Conservation (phyloP, 2,113 vertebrate species). For the Nerophis ophidion region DNA sequence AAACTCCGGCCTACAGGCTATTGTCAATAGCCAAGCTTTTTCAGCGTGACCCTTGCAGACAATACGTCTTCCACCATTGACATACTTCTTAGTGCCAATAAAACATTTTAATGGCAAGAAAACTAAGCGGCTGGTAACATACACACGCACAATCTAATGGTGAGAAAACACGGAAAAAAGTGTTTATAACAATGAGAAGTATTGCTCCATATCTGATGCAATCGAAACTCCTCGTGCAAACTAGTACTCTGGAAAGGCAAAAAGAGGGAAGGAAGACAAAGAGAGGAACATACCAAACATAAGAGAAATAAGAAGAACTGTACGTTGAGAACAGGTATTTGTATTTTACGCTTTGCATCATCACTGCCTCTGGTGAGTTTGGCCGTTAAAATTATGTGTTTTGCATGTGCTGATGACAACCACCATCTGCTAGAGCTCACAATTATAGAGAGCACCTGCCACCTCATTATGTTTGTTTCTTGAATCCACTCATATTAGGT, state of each 20-base stretch:
- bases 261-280: not conserved
- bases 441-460: not conserved
- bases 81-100: not conserved
- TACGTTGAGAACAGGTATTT: constrained; percentile 16
- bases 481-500: too few species aligned
- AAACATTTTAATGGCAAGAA: not conserved
- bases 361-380: not conserved
- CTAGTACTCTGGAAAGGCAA: constrained; percentile 1
- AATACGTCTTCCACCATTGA: not conserved
- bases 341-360: constrained; percentile 18
- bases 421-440: not conserved
- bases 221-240: constrained; percentile 33
- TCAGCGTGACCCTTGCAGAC: not conserved
- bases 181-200: not conserved
- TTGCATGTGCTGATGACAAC: not conserved
- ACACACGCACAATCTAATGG: too few species aligned
- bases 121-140: not conserved
- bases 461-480: not conserved
- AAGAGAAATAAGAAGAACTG: constrained; percentile 23
- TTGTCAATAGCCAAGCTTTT: constrained; percentile 8
- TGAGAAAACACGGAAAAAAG: too few species aligned
- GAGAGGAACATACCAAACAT: constrained; percentile 3
- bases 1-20: constrained; percentile 7
- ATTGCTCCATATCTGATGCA: constrained; percentile 25
- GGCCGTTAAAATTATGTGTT: not conserved